phyloP scores from a whole-genome alignment of 1,140 invertebrate genomes.

The Drosophila grimshawi region DNA sequence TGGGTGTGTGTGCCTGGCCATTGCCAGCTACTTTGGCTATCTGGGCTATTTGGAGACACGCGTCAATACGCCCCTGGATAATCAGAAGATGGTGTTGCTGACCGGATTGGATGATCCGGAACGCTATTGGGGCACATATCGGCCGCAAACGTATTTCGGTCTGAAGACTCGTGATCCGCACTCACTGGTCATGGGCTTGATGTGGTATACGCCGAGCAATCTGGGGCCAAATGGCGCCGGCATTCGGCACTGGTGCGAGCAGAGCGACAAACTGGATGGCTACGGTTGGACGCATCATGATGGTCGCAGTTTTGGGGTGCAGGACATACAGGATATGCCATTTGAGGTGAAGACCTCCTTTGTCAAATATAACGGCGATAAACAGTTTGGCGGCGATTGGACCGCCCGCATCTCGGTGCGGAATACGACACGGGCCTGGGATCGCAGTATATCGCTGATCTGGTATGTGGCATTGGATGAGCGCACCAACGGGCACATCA shows the following conservation, averaged over 20 bases:
- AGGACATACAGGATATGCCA: constrained; percentile 93
- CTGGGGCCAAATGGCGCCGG: constrained; percentile 88
- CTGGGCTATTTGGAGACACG: constrained; percentile 93
- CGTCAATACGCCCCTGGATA: constrained; percentile 93
- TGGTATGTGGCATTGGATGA: constrained; percentile 92
- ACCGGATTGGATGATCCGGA: constrained; percentile 90
- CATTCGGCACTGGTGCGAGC: constrained; percentile 96
- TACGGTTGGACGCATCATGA: constrained; percentile 97
- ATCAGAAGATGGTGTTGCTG: constrained; percentile 87
- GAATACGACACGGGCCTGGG: constrained; percentile 73
- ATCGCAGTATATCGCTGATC: constrained; percentile 87
- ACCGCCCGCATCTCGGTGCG: constrained; percentile 92
- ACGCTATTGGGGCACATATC: constrained; percentile 96
- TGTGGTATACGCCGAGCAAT: constrained; percentile 96
- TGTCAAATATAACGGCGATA: constrained; percentile 92
- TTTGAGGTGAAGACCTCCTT: constrained; percentile 94
- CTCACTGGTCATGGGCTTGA: constrained; percentile 95
- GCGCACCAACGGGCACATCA: constrained; percentile 87
- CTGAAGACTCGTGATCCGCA: constrained; percentile 94
- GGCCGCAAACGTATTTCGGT: constrained; percentile 95
- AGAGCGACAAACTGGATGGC: constrained; percentile 92
- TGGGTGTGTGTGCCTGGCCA: constrained; percentile 84
- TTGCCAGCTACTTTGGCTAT: constrained; percentile 91
- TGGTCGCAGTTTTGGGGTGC: constrained; percentile 95
- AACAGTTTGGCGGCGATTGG: constrained; percentile 95